Base-by-base conservation (phyloP, 2,888 invertebrate genomes). In the Polia nebulosa region DNA sequence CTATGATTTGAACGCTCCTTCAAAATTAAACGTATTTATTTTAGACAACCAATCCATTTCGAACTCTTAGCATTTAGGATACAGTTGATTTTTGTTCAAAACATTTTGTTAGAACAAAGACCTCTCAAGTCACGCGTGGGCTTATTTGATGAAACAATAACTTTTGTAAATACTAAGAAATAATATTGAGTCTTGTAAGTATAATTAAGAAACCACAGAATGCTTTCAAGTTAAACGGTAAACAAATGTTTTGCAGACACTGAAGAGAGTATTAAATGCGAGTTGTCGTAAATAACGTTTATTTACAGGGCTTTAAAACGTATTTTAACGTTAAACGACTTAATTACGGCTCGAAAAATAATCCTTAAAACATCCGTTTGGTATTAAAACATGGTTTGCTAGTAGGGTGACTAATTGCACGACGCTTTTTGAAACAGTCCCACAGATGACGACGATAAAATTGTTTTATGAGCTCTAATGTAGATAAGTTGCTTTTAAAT, bases 1-100 rank as follows among this genome's bases (percentile, higher is more conserved):
- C 91, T 91, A 90, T 87, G 86, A 87, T 90, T 89, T 87, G 85
- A 91, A 92, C 82, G 88, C 81, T 83, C 87, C 88, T 89, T 87
- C 72, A 64, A 85, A 84, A 83, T 82, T 80, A 64, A 81, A 83
- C 80, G 83, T 75, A 81, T 80, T 80, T 78, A 81, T 81, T 71
- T 68, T 67, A 52, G 15, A 44, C 4, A 0, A 1, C 0, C 57
- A 69, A 51, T 44, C 11, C 7, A 74, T 49, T 25, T 45, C 44
- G 25, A 63, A 41, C 76, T 72, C 55, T 76, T 71, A 29, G 6
- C 0, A 2, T 9, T 59, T 52, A 11, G 3, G 0, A 51, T 66
- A 81, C 34, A 58, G 72, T 79, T 68, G 22, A 41, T 62, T 78
- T 75, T 82, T 4, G 20, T 5, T 62, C 17, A 29, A 22, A 34